Conservation (phyloP, 2,888 invertebrate species). For the Phortica okadai region DNA sequence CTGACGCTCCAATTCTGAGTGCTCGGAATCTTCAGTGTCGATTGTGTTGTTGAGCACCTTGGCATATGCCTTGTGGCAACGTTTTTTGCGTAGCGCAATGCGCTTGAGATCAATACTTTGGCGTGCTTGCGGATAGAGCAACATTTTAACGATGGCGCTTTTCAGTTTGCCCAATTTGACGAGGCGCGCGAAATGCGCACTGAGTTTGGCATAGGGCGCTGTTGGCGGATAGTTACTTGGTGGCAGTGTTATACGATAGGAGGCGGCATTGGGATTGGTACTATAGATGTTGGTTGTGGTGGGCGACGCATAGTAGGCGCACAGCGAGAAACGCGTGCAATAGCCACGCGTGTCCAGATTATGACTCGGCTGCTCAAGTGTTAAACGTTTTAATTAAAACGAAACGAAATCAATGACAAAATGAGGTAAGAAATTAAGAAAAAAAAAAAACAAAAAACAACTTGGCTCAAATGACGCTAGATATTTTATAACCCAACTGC, state of each 20-base stretch:
- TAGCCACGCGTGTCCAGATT: slow-evolving; percentile 79
- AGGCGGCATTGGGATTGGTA: slow-evolving; percentile 38
- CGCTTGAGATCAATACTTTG: slow-evolving; percentile 78
- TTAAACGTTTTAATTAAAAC: slow-evolving; percentile 30
- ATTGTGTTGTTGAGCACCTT: slow-evolving; percentile 61
- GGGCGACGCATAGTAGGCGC: slow-evolving; percentile 75
- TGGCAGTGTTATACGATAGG: slow-evolving; percentile 79
- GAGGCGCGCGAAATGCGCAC: slow-evolving; percentile 85
- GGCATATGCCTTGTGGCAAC: slow-evolving; percentile 74
- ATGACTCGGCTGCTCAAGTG: slow-evolving; percentile 63
- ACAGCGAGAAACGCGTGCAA: slow-evolving; percentile 78
- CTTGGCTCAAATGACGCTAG: slow-evolving; percentile 1
- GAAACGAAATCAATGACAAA: slow-evolving; percentile 22
- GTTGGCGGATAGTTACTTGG: slow-evolving; percentile 86
- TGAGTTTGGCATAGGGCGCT: slow-evolving; percentile 87
- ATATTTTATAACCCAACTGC: neutral
- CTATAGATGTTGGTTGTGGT: slow-evolving; percentile 17
- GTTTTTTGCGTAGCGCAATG: slow-evolving; percentile 78
- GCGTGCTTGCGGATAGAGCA: slow-evolving; percentile 82
- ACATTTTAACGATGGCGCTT: slow-evolving; percentile 83
- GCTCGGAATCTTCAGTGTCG: slow-evolving; percentile 49
- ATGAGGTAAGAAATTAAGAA: slow-evolving; percentile 6
- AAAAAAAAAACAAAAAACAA: neutral
- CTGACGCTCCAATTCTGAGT: slow-evolving; percentile 78
- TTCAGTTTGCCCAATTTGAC: slow-evolving; percentile 85